Percentiles rank a stretch among this genome's conserved stretches.
Conservation (phyloP, 2,888 invertebrate species). For the Trichacis sp. region DNA sequence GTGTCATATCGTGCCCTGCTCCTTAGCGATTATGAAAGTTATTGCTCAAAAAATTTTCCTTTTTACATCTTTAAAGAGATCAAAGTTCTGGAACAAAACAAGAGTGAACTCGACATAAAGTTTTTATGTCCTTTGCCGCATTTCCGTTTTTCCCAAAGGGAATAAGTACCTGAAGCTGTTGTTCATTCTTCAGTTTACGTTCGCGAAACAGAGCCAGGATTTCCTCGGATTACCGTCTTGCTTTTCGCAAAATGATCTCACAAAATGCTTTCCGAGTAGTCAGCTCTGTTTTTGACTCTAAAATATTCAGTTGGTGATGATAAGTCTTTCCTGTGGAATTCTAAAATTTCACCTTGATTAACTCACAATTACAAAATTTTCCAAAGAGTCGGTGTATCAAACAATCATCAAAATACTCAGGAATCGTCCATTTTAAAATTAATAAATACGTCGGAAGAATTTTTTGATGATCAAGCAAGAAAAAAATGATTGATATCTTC, state of each 20-base stretch:
- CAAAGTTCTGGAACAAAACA: slow-evolving; percentile 18
- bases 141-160: slow-evolving; percentile 16
- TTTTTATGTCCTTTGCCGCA: slow-evolving; percentile 18
- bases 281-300: slow-evolving; percentile 9
- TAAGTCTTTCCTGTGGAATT: slow-evolving; percentile 42
- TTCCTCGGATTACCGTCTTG: slow-evolving; percentile 40
- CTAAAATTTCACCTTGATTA: too few relatives aligned
- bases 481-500: too few relatives aligned
- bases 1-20: too few relatives aligned
- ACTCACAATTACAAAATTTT: too few relatives aligned
- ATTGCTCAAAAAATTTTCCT: too few relatives aligned
- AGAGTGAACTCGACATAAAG: slow-evolving; percentile 1
- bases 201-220: slow-evolving; percentile 36
- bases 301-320: slow-evolving; percentile 14
- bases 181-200: slow-evolving; percentile 46
- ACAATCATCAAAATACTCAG: too few relatives aligned
- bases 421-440: too few relatives aligned
- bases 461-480: too few relatives aligned
- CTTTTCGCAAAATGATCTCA: slow-evolving; percentile 43
- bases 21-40: too few relatives aligned
- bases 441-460: too few relatives aligned
- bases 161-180: slow-evolving; percentile 33
- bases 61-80: slow-evolving; percentile 18
- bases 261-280: slow-evolving; percentile 40
- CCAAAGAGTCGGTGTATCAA: too few relatives aligned